Percentiles rank a stretch among this genome's conserved stretches.
These are phyloP conservation scores for Drosophila paranaensis DNA, from an alignment of 2,888 invertebrate species.

Conservation along the genomic window DNA sequence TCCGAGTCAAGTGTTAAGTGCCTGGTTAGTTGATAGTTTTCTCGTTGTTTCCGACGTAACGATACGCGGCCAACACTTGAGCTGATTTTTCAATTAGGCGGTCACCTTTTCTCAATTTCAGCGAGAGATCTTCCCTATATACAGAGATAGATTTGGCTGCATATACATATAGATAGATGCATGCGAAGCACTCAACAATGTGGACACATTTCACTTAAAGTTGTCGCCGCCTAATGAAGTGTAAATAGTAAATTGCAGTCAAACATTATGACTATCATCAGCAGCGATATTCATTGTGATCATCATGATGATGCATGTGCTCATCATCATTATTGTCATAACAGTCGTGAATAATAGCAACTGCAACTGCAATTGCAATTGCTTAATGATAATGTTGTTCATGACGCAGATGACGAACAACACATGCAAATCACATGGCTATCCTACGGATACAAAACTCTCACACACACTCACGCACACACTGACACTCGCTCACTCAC, in stretches of 20 bases:
- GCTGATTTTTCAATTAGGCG: constrained; percentile 63
- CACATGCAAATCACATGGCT: constrained; percentile 78
- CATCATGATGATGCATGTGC: constrained; percentile 20
- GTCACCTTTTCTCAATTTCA: constrained; percentile 47
- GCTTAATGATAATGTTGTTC: constrained; percentile 55
- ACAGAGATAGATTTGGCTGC: constrained; percentile 9
- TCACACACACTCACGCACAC: constrained; percentile 1
- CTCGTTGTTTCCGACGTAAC: constrained; percentile 28
- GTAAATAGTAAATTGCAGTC: constrained; percentile 80
- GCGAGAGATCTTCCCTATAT: not conserved
- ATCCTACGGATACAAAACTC: constrained; percentile 49
- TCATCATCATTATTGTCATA: constrained; percentile 43
- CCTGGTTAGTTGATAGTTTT: constrained; percentile 29
- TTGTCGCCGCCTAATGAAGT: constrained; percentile 78
- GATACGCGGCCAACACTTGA: constrained; percentile 38
- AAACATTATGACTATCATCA: constrained; percentile 69
- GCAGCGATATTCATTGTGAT: constrained; percentile 44
- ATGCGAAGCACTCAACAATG: constrained; percentile 62
- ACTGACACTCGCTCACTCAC: not conserved
- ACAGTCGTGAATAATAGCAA: constrained; percentile 31
- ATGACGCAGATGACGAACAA: constrained; percentile 69
- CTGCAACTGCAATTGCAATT: constrained; percentile 18
- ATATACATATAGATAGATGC: constrained; percentile 13
- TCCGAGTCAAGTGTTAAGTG: constrained; percentile 31
- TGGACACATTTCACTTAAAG: constrained; percentile 79